Percentiles rank a stretch among this genome's conserved stretches.
These are phyloP conservation scores for Diadema setosum DNA, from an alignment of 35 echinoderm and acorn worm genomes.

Conservation along the genomic window DNA sequence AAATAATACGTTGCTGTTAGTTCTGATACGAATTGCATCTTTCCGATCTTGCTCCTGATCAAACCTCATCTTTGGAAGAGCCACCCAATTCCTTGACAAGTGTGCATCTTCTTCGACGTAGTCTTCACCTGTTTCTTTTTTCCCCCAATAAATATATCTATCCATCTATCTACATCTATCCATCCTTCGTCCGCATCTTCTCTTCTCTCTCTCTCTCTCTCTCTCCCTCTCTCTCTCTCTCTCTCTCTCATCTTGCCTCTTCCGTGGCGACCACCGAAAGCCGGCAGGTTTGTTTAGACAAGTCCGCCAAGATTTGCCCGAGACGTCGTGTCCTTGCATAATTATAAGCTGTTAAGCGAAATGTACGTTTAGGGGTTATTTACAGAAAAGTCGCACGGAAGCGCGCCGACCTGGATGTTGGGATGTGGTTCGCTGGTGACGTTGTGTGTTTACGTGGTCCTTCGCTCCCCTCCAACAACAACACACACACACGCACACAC, in stretches of 20 bases:
- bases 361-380: constrained; percentile 1
- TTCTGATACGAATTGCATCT: too few relatives aligned
- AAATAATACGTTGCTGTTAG: too few relatives aligned
- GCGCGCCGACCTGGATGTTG: too few relatives aligned
- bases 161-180: neutral
- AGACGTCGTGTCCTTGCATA: neutral
- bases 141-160: neutral
- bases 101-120: too few relatives aligned
- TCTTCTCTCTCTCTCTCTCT: neutral
- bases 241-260: neutral
- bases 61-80: too few relatives aligned
- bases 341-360: constrained; percentile 11
- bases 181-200: neutral
- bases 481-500: too few relatives aligned
- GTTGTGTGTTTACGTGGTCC: too few relatives aligned
- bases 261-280: neutral
- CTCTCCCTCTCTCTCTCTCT: neutral
- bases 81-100: too few relatives aligned
- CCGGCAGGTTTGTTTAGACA: neutral
- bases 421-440: too few relatives aligned
- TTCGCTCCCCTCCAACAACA: too few relatives aligned
- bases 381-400: neutral
- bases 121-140: neutral
- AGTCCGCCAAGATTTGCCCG: neutral
- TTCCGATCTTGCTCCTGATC: too few relatives aligned